Evolutionary conservation across 2,888 invertebrate species (phyloP).

Genomic region (Cryptops parisi): DNA sequence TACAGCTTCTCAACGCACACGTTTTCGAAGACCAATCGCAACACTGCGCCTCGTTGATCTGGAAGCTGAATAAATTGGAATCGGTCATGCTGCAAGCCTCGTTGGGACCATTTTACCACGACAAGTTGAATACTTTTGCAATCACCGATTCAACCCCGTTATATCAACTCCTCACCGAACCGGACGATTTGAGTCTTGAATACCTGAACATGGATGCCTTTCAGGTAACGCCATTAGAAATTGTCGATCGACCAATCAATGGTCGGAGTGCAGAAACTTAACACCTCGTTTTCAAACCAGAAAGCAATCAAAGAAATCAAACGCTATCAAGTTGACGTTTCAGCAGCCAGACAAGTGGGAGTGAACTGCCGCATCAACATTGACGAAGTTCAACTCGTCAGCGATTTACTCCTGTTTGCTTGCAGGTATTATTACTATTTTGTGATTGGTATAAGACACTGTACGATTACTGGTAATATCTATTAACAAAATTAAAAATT

Average conservation of each 20-base stretch:
- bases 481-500: neutral
- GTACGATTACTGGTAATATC: neutral
- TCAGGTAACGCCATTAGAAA: no score
- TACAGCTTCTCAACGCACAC: no score
- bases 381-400: neutral
- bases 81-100: no score
- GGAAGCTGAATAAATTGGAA: no score
- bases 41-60: no score
- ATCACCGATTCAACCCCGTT: constrained; percentile 42
- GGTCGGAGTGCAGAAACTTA: no score
- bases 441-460: no score
- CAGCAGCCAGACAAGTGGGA: neutral
- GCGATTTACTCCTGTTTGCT: neutral
- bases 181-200: constrained; percentile 44
- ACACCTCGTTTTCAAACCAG: neutral
- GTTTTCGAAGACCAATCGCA: no score
- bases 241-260: no score
- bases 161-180: constrained; percentile 43
- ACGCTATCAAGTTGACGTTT: neutral
- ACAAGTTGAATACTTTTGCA: constrained; percentile 39
- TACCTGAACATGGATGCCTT: constrained; percentile 42
- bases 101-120: no score
- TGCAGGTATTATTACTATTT: constrained; percentile 7
- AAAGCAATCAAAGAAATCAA: constrained; percentile 1
- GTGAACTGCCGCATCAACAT: neutral